phyloP scores from a whole-genome alignment of 1,140 invertebrate genomes.

The Eubasilissa regina region DNA sequence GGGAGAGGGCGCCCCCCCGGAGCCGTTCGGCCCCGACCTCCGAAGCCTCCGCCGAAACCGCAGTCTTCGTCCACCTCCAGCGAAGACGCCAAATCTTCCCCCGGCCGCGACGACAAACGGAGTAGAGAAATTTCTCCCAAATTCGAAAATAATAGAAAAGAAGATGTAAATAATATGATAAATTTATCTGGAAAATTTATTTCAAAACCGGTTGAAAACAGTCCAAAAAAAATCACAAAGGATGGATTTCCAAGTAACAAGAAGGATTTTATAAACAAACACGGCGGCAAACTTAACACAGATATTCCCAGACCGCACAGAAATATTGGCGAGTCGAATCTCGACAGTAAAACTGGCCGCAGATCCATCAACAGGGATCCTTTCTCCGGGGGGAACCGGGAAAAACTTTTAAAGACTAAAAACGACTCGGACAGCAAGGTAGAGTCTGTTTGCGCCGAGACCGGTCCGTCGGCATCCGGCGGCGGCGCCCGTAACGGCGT shows the following conservation, averaged over 20 bases:
- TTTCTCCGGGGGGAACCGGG: constrained; percentile 42
- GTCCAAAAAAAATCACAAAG: background rate
- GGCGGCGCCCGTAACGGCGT: constrained; percentile 35
- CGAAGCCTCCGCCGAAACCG: constrained; percentile 62
- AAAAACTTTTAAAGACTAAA: constrained; percentile 47
- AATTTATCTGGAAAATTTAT: background rate
- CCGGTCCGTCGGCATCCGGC: background rate
- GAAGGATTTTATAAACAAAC: background rate
- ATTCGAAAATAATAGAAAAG: background rate
- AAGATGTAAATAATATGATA: background rate
- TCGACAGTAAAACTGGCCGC: constrained; percentile 1
- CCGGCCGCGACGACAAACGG: constrained; percentile 57
- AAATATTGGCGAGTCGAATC: background rate
- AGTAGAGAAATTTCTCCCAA: background rate
- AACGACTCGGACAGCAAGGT: constrained; percentile 22
- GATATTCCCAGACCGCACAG: constrained; percentile 43
- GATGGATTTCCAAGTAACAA: background rate
- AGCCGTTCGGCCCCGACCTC: constrained; percentile 64
- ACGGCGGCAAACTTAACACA: constrained; percentile 63
- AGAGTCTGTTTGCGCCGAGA: background rate
- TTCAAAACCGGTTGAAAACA: background rate
- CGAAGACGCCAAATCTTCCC: constrained; percentile 64
- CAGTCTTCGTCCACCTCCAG: constrained; percentile 64
- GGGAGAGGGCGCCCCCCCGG: constrained; percentile 62
- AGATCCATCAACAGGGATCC: constrained; percentile 29